Evolutionary conservation across 2,888 invertebrate genomes (phyloP).

Genomic region (Himalopsyche japonica): DNA sequence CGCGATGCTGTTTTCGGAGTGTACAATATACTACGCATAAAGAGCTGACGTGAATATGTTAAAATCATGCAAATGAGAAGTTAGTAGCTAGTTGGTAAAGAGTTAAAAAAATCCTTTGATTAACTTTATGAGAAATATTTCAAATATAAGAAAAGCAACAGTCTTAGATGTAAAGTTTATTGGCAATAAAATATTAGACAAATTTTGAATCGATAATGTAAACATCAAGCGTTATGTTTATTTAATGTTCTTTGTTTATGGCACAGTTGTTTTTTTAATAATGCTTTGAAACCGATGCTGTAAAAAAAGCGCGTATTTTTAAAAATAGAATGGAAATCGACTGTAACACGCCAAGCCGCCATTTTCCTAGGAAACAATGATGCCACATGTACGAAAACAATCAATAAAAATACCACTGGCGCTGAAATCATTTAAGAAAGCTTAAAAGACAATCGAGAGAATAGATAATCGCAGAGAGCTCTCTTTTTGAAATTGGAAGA

Average conservation of each 20-base stretch:
- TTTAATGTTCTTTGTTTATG: background rate
- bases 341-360: background rate
- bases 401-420: background rate
- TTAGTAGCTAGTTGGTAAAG: too few relatives aligned
- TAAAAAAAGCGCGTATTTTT: background rate
- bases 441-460: background rate
- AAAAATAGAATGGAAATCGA: background rate
- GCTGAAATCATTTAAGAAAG: background rate
- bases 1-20: too few relatives aligned
- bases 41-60: too few relatives aligned
- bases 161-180: background rate
- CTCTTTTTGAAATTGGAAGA: background rate
- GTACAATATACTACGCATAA: too few relatives aligned
- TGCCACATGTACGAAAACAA: background rate
- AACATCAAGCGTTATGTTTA: background rate
- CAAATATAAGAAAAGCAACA: background rate
- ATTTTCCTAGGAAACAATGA: background rate
- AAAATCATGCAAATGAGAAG: too few relatives aligned
- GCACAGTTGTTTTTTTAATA: background rate
- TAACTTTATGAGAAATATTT: too few relatives aligned
- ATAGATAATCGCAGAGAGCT: background rate
- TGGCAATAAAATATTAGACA: background rate
- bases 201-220: background rate
- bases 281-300: background rate
- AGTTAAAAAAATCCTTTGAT: too few relatives aligned